Base-by-base conservation (phyloP, 2,888 invertebrate species). In the Encarsia formosa region DNA sequence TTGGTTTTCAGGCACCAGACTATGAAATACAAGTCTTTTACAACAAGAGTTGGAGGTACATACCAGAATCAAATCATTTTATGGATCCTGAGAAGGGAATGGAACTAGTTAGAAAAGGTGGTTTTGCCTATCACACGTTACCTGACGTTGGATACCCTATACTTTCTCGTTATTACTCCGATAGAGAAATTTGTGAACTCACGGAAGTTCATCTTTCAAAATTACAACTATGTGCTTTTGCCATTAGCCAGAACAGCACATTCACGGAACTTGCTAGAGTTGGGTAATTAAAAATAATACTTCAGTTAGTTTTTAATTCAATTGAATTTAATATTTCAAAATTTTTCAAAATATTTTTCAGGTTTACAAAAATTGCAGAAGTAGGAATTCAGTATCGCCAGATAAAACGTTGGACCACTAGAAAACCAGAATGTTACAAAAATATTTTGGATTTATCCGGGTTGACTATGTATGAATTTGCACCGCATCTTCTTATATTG, bases 111-210 rank as follows among this genome's bases (percentile, higher is more conserved):
- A 49, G 58, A 3, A 24, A 60, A 32, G 70, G 67, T 8, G n/a
- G n/a, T 18, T 59, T 65, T 44, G 70, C 69, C 11, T 70, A 68
- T 54, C 69, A 69, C 49, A 67, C 65, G 2, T 63, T 63, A 45
- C 65, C 69, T 4, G 65, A 66, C 43, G 64, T 61, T 3, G 63
- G 61, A 5, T 70, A 71, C 50, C 67, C 68, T 0, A 62, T 63
- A 22, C 56, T 70, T 0, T 65, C 65, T 50, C 58, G 56, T 20
- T 60, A 58, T 24, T 69, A 69, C 50, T 61, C 63, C 4, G 62
- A 66, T 24, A 58, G 62, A 41, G 59, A n/a, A n/a, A n/a, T n/a
- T n/a, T n/a, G n/a, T n/a, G n/a, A n/a, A n/a, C n/a, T n/a, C n/a
- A n/a, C n/a, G 24, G 41, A 41, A 13, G 41, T 41, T 20, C n/a